Conservation (phyloP, 2,113 vertebrate genomes). For the Brachyhypopomus gauderio region DNA sequence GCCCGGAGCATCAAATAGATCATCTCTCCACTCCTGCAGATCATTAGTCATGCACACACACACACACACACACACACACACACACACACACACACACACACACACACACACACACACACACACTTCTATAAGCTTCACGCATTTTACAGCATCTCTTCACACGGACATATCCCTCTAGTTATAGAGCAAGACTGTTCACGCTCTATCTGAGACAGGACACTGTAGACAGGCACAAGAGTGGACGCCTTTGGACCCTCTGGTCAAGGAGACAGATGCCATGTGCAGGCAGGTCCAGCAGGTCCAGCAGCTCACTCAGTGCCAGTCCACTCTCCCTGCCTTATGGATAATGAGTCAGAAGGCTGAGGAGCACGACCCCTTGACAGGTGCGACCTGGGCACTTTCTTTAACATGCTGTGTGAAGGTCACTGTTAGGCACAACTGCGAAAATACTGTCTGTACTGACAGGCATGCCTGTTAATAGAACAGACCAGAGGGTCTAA, state of each 20-base stretch:
- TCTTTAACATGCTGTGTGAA: background rate
- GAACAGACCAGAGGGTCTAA: background rate
- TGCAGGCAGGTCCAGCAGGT: slow-evolving; percentile 17
- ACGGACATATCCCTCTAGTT: background rate
- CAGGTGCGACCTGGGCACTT: slow-evolving; percentile 19
- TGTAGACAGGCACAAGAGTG: background rate
- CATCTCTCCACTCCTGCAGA: slow-evolving; percentile 74
- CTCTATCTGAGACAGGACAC: background rate
- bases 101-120: slow-evolving; percentile 18
- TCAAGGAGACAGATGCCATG: slow-evolving; percentile 20
- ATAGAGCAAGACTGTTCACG: too few relatives aligned
- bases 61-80: slow-evolving; percentile 1
- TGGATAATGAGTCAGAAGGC: slow-evolving; percentile 1
- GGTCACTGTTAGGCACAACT: background rate
- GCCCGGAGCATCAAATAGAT: slow-evolving; percentile 67
- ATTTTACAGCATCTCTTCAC: background rate
- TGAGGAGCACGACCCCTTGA: slow-evolving; percentile 2
- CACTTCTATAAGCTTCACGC: too few relatives aligned
- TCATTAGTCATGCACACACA: slow-evolving; percentile 22
- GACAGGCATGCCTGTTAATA: background rate
- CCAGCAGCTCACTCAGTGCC: slow-evolving; percentile 15
- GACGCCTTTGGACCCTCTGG: background rate
- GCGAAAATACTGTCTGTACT: background rate
- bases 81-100: slow-evolving; percentile 7
- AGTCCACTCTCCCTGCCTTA: slow-evolving; percentile 19